A percentile compares a stretch with the other conserved stretches of the same genome.
phyloP scores from a whole-genome alignment of 2,113 vertebrate genomes.

The Ginglymostoma cirratum region DNA sequence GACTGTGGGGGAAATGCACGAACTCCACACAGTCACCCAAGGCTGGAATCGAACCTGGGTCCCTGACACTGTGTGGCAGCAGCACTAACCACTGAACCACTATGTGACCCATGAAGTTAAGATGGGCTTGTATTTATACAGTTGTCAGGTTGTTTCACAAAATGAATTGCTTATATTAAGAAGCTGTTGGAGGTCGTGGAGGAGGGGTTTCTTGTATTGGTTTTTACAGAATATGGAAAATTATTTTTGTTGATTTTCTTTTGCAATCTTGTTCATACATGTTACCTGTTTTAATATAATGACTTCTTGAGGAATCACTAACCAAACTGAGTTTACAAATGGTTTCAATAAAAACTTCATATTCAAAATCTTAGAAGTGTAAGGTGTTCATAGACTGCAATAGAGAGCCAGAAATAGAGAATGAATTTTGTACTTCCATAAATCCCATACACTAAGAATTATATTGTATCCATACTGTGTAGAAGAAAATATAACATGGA shows the following conservation, averaged over 20 bases:
- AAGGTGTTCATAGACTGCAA: not conserved
- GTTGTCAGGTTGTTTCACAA: not conserved
- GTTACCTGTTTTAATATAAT: not conserved
- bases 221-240: not conserved
- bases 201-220: not conserved
- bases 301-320: no score
- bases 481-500: not conserved
- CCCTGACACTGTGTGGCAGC: no score
- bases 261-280: not conserved
- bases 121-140: no score
- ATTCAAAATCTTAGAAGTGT: not conserved
- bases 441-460: not conserved
- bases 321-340: not conserved
- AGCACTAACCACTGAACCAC: no score
- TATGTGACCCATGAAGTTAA: no score
- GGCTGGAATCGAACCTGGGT: no score
- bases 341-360: not conserved
- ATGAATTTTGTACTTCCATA: not conserved
- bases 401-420: not conserved
- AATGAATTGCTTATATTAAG: not conserved
- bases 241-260: not conserved
- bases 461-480: not conserved
- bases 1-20: no score
- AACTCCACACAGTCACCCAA: no score
- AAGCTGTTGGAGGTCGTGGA: not conserved